These are phyloP conservation scores for Dolichallabes microphthalmus DNA, from an alignment of 2,113 vertebrate species.

Conservation along the genomic window DNA sequence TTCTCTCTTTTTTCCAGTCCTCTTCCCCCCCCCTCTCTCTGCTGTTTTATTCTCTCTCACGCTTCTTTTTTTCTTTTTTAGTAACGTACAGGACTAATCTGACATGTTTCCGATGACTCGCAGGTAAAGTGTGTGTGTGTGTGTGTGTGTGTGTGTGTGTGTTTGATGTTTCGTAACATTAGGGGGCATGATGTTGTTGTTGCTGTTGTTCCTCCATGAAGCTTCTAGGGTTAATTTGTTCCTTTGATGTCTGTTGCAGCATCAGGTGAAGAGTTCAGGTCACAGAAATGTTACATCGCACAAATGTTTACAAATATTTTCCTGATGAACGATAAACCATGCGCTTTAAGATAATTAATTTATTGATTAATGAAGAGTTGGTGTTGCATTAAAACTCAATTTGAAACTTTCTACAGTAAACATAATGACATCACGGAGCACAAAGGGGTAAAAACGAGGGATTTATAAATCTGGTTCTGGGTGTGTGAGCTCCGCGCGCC, in stretches of 20 bases:
- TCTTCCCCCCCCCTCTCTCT: too few relatives aligned
- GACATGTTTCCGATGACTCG: conserved; percentile 47
- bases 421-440: neutral
- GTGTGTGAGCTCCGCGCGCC: too few relatives aligned
- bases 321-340: neutral
- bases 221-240: neutral
- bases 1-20: too few relatives aligned
- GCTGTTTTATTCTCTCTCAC: too few relatives aligned
- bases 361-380: neutral
- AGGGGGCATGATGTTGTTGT: too few relatives aligned
- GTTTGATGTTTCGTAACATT: neutral
- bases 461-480: too few relatives aligned
- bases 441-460: neutral
- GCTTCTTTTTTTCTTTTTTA: neutral
- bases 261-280: neutral
- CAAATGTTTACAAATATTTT: neutral
- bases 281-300: neutral
- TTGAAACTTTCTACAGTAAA: neutral
- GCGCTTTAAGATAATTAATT: neutral
- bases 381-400: neutral
- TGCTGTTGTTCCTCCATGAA: neutral
- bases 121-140: conserved; percentile 47
- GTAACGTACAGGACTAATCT: conserved; percentile 39
- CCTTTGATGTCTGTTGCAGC: neutral
- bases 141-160: neutral